Conservation (phyloP, 2,888 invertebrate genomes). For the Deladenus siricidicola region DNA sequence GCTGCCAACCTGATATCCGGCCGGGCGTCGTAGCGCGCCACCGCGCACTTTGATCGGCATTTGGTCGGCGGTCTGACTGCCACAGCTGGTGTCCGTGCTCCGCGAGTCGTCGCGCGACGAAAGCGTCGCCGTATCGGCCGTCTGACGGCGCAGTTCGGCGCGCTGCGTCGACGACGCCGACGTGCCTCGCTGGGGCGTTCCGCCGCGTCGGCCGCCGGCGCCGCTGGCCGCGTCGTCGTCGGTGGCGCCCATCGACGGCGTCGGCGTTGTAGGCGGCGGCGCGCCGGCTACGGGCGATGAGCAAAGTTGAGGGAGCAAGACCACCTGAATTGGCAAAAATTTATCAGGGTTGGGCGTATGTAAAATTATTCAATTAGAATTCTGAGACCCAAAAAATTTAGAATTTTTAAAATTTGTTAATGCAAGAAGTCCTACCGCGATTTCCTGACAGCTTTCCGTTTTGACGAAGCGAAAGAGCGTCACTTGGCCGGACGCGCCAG, state of each 20-base stretch:
- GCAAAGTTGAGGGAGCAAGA: slow-evolving; percentile 26
- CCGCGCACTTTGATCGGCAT: slow-evolving; percentile 60
- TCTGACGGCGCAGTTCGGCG: slow-evolving; percentile 25
- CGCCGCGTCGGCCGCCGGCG: not conserved
- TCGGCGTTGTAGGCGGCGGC: not conserved
- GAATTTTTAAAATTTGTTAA: not conserved
- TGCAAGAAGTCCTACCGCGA: slow-evolving; percentile 61
- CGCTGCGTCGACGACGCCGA: not conserved
- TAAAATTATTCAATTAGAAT: not conserved
- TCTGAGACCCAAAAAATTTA: not conserved
- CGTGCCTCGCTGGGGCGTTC: not conserved
- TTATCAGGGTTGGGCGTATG: not conserved
- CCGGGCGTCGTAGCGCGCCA: slow-evolving; percentile 73
- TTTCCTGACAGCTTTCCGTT: slow-evolving; percentile 67
- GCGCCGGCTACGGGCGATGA: slow-evolving; percentile 14
- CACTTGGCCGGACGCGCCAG: slow-evolving; percentile 84
- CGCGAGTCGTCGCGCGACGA: slow-evolving; percentile 29
- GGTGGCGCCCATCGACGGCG: slow-evolving; percentile 1
- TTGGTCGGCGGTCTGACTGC: slow-evolving; percentile 18
- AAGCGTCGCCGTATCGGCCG: slow-evolving; percentile 12
- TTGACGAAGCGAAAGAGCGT: slow-evolving; percentile 91
- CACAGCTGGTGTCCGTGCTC: slow-evolving; percentile 27
- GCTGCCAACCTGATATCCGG: slow-evolving; percentile 59
- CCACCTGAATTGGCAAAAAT: slow-evolving; percentile 19
- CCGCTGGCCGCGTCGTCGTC: slow-evolving; percentile 6